phyloP scores from a whole-genome alignment of 2,888 invertebrate species.

The Melipona bicolor region DNA sequence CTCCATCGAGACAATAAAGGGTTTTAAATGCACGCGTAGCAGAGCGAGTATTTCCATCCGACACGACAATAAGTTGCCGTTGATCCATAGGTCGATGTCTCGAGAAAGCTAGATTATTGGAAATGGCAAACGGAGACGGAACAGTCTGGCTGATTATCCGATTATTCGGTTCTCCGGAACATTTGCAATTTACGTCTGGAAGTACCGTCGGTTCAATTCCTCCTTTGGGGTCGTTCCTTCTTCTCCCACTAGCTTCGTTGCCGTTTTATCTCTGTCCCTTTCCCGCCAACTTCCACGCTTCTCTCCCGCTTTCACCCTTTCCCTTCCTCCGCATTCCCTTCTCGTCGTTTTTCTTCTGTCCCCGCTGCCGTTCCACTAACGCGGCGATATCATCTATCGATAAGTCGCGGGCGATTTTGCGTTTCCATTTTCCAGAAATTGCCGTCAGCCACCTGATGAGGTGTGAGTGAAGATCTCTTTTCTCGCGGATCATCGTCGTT shows the following conservation, averaged over 20 bases:
- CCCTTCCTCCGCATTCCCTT: neutral
- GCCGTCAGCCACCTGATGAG: conserved; percentile 21
- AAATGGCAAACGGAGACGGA: conserved; percentile 79
- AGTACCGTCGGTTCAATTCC: conserved; percentile 68
- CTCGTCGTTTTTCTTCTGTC: neutral
- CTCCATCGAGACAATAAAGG: conserved; percentile 27
- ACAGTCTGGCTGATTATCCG: conserved; percentile 83
- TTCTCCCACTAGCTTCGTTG: conserved; percentile 54
- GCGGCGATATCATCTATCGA: conserved; percentile 42
- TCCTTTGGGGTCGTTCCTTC: conserved; percentile 55
- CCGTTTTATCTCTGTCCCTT: conserved; percentile 16
- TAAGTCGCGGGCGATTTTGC: conserved; percentile 59
- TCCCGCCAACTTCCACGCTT: neutral
- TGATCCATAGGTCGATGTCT: conserved; percentile 66
- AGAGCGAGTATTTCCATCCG: conserved; percentile 49
- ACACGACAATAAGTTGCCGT: conserved; percentile 56
- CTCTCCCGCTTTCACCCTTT: conserved; percentile 1
- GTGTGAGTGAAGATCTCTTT: conserved; percentile 13
- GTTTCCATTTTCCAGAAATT: conserved; percentile 57
- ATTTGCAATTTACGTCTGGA: conserved; percentile 79
- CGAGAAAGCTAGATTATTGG: conserved; percentile 78
- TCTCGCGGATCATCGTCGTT: conserved; percentile 44
- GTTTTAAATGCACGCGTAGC: conserved; percentile 41
- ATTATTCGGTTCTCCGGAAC: conserved; percentile 81
- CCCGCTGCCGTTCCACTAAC: conserved; percentile 8